phyloP scores from a whole-genome alignment of 2,113 vertebrate genomes.

The Cacatua alba region DNA sequence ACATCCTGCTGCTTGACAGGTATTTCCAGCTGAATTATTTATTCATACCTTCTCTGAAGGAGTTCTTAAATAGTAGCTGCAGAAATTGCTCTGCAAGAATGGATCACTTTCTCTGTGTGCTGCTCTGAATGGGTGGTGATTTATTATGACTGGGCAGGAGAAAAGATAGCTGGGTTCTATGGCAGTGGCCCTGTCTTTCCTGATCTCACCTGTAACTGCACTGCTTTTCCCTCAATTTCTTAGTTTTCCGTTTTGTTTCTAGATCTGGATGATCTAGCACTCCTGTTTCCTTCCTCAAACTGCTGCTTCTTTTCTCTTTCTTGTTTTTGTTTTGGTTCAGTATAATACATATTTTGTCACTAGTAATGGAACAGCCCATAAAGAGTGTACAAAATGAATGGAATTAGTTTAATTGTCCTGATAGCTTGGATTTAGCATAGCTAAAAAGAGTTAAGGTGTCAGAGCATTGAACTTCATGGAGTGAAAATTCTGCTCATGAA shows the following conservation, averaged over 20 bases:
- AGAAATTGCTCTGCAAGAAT: background rate
- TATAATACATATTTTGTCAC: background rate
- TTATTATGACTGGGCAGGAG: background rate
- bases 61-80: background rate
- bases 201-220: background rate
- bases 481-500: background rate
- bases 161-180: background rate
- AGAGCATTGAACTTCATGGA: background rate
- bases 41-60: background rate
- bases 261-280: background rate
- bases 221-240: background rate
- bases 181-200: background rate
- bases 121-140: background rate
- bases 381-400: background rate
- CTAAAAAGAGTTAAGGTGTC: background rate
- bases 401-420: background rate
- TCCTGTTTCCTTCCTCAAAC: background rate
- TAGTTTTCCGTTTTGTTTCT: background rate
- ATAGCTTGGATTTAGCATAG: background rate
- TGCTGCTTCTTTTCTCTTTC: background rate
- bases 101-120: background rate
- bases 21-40: constrained; percentile 51
- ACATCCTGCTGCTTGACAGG: constrained; percentile 32
- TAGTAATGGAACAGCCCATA: background rate
- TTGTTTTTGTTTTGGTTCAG: background rate